phyloP scores from a whole-genome alignment of 1,140 invertebrate genomes.

The Scylla paramamosain region DNA sequence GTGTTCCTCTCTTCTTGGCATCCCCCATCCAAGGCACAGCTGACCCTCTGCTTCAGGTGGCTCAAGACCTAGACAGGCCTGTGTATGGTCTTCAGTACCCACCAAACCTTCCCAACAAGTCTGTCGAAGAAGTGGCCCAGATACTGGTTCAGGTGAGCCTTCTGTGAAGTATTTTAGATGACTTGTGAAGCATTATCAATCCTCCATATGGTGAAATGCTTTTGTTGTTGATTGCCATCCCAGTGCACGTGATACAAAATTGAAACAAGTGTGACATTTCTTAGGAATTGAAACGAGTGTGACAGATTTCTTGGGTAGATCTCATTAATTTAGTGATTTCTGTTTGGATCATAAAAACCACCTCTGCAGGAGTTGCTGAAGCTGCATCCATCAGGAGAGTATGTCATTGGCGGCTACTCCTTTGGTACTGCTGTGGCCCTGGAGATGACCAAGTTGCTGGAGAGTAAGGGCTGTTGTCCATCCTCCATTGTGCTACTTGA shows the following conservation, averaged over 20 bases:
- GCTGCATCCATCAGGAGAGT: constrained; percentile 91
- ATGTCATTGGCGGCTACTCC: constrained; percentile 94
- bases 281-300: no score
- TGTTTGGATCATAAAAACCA: no score
- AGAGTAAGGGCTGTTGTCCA: constrained; percentile 84
- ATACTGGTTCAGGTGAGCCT: constrained; percentile 87
- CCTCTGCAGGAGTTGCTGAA: constrained; percentile 85
- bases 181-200: no score
- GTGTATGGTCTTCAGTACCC: constrained; percentile 96
- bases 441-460: constrained; percentile 93
- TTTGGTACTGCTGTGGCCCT: constrained; percentile 95
- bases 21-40: constrained; percentile 96
- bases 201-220: no score
- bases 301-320: no score
- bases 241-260: no score
- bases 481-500: constrained; percentile 90
- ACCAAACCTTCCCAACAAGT: constrained; percentile 86
- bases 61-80: constrained; percentile 86
- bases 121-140: constrained; percentile 87
- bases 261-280: no score
- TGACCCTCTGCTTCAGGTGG: constrained; percentile 85
- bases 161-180: no score
- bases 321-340: no score
- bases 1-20: constrained; percentile 86
- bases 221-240: no score